Conservation (phyloP, 2,797 vertebrate species). For the Mormyrus hasselquistii region DNA sequence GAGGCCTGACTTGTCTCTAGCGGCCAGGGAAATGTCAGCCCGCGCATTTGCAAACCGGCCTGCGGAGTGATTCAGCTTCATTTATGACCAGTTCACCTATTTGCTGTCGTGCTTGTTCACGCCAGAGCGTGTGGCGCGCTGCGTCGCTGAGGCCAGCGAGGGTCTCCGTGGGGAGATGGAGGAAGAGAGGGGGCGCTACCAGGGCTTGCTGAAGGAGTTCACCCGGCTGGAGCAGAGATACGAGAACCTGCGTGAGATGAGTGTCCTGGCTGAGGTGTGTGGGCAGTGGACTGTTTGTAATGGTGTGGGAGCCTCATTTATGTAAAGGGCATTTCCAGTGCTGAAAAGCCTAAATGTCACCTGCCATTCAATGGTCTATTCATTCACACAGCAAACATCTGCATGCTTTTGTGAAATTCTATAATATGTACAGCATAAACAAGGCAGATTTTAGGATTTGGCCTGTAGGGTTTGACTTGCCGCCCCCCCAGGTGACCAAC, state of each 20-base stretch:
- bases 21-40: neutral
- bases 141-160: slow-evolving; percentile 39
- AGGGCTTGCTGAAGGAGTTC: slow-evolving; percentile 69
- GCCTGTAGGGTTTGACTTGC: neutral
- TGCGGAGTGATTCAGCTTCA: neutral
- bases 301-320: neutral
- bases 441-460: neutral
- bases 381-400: neutral
- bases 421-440: neutral
- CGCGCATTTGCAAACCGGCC: neutral
- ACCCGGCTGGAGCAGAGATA: slow-evolving; percentile 69
- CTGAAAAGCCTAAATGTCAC: neutral
- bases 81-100: neutral
- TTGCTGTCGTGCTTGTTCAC: neutral
- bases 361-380: neutral
- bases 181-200: slow-evolving; percentile 66
- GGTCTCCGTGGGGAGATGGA: slow-evolving; percentile 60
- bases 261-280: slow-evolving; percentile 53
- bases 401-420: neutral
- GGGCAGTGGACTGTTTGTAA: neutral
- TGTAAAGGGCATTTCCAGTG: neutral
- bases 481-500: neutral
- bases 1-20: neutral
- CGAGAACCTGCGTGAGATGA: slow-evolving; percentile 68
- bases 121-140: slow-evolving; percentile 46